Evolutionary conservation across 2,797 vertebrate species (phyloP), one percentile per base, ranked within the genome.

Genomic region (Hoplostethus mediterraneus): DNA sequence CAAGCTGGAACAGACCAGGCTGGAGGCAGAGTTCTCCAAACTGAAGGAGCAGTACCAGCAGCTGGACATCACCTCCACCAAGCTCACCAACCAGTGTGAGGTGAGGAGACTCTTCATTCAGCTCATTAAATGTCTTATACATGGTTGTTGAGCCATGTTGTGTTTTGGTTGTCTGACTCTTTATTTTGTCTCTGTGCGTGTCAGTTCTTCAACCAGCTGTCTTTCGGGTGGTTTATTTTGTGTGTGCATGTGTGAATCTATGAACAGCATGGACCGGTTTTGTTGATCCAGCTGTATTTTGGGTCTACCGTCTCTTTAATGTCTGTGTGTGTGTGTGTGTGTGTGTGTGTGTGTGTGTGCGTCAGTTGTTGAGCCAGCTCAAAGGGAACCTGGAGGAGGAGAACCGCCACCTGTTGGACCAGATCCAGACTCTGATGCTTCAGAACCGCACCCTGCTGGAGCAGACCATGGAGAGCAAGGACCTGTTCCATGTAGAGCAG

Each of bases 301-400:
- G 21, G 21, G 21, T 21, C 21, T 1, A 21, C 17, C 5, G 6
- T 38, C 33, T 63, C 8, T 75, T 60, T 71, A 6, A 78, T 61
- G 11, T 44, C 16, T 57, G 5, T 56, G 62, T 21, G 1, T 63
- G 30, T 75, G n/a, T 75, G 11, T 48, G 6, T 67, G 5, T 56
- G 62, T 21, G 1, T 61, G 11, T 44, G 14, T 57, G 5, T 56
- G 62, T 21, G 1, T 63, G 30, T 75, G n/a, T 75, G 11, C 48
- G 6, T 67, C 93, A 99, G 98, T 88, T 99, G 86, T 93, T 99
- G 89, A 98, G 97, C 86, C 98, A 99, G 91, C 92, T 99, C 81
- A 99, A 99, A 93, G 98, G 97, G 87, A 99, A 99, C 90, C 92
- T 99, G 89, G 98, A 99, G 86, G 98, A 99, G 90, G 98, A 99